Percentiles rank a stretch among this genome's conserved stretches.
Conservation (phyloP, 2,888 invertebrate species). For the Pseudoips prasinana region DNA sequence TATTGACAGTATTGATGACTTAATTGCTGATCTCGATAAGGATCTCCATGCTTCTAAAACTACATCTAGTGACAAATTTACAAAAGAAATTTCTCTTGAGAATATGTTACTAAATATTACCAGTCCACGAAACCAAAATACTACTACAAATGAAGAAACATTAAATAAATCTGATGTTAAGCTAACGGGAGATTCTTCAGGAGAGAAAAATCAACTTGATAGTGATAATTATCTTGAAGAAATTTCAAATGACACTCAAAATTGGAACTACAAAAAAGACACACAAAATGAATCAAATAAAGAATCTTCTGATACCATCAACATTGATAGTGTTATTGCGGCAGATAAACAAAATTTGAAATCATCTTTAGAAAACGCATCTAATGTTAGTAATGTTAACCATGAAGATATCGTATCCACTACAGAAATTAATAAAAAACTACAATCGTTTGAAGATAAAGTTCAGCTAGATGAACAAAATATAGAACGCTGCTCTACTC, state of each 20-base stretch:
- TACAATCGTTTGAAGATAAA: constrained; percentile 10
- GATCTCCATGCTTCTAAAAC: constrained; percentile 50
- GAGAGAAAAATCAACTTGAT: neutral
- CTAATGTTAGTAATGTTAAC: constrained; percentile 10
- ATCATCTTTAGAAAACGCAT: too few relatives aligned
- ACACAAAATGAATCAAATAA: neutral
- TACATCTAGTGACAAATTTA: constrained; percentile 41
- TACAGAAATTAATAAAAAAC: constrained; percentile 33
- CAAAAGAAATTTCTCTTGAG: constrained; percentile 50
- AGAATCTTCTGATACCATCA: too few relatives aligned
- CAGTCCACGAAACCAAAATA: constrained; percentile 30
- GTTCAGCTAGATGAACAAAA: constrained; percentile 16
- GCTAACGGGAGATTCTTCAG: neutral
- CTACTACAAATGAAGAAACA: neutral
- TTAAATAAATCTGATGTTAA: too few relatives aligned
- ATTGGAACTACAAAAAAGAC: neutral
- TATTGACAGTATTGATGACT: constrained; percentile 62
- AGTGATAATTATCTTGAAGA: neutral
- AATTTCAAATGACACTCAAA: neutral
- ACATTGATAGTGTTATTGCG: too few relatives aligned
- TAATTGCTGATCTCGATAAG: constrained; percentile 64
- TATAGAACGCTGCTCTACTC: constrained; percentile 40
- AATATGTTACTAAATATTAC: constrained; percentile 50
- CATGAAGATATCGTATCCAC: constrained; percentile 55
- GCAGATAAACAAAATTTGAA: too few relatives aligned